These are phyloP conservation scores for Mesoclemmys tuberculata DNA, from an alignment of 2,113 vertebrate genomes.

Conservation along the genomic window DNA sequence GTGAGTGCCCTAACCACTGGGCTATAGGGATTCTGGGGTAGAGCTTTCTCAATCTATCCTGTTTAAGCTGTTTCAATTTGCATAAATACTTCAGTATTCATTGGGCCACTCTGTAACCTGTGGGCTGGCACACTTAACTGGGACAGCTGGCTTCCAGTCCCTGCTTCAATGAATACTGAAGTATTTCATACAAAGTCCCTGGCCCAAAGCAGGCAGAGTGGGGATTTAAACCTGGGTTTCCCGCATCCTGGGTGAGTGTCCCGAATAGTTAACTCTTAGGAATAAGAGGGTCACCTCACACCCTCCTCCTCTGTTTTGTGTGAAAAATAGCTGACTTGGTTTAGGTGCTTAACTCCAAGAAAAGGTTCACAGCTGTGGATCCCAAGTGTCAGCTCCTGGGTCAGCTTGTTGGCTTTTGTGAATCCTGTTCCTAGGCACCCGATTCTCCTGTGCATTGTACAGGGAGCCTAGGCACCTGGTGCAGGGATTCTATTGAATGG, in stretches of 20 bases:
- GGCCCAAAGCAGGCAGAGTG: background rate
- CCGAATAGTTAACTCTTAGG: background rate
- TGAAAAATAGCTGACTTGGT: background rate
- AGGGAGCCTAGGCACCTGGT: conserved; percentile 6
- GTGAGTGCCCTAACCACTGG: background rate
- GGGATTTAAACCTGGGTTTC: background rate
- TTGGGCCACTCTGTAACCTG: background rate
- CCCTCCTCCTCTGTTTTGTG: background rate
- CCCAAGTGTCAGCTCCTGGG: background rate
- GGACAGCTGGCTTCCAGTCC: background rate
- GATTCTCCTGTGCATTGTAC: conserved; percentile 20
- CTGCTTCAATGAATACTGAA: background rate
- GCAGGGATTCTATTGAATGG: background rate
- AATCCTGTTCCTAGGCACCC: background rate
- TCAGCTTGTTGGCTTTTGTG: conserved; percentile 4
- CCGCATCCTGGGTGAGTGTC: background rate
- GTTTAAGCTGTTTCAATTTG: background rate
- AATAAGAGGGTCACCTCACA: background rate
- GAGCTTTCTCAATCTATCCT: background rate
- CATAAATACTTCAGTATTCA: background rate
- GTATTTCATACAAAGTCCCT: background rate
- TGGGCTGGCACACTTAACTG: background rate
- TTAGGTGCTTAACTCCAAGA: background rate
- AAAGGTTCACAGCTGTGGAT: background rate
- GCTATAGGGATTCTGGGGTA: background rate